A percentile compares a stretch with the other conserved stretches of the same genome.
Evolutionary conservation across 92 coral and sea anemone genomes (phyloP).

Genomic region (Porites rus): DNA sequence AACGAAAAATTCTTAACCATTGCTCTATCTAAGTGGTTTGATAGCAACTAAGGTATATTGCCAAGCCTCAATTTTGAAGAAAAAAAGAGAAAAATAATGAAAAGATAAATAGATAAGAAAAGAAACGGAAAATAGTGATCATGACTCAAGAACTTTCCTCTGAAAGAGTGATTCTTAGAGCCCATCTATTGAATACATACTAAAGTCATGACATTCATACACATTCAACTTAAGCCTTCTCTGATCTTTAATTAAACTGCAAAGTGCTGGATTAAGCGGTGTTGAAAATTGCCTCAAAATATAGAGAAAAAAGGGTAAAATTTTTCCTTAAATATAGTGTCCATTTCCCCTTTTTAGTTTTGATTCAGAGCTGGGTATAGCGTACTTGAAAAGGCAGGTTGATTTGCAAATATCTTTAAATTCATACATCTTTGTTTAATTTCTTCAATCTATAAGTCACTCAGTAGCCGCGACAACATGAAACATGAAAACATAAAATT

Average conservation of each 20-base stretch:
- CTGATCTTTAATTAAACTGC: neutral
- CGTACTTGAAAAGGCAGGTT: neutral
- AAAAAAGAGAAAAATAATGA: neutral
- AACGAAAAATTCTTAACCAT: neutral
- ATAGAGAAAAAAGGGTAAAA: too few relatives aligned
- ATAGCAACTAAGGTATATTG: neutral
- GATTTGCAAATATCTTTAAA: neutral
- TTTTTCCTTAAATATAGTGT: neutral
- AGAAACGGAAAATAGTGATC: too few relatives aligned
- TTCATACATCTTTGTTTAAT: constrained; percentile 3
- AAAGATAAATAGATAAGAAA: too few relatives aligned
- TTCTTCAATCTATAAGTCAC: constrained; percentile 9
- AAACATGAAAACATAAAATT: neutral
- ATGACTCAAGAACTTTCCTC: too few relatives aligned
- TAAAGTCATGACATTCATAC: too few relatives aligned
- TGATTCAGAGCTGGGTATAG: neutral
- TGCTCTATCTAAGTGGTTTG: neutral
- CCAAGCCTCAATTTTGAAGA: neutral
- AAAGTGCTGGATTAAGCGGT: neutral
- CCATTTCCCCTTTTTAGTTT: neutral
- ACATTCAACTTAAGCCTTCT: too few relatives aligned
- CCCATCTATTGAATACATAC: too few relatives aligned
- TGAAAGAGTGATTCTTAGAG: too few relatives aligned
- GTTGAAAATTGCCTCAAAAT: too few relatives aligned
- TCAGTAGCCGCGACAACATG: neutral